Percentiles rank a stretch among this genome's conserved stretches.
Evolutionary conservation across 1,140 invertebrate species (phyloP).

Genomic region (Penaeus japonicus): DNA sequence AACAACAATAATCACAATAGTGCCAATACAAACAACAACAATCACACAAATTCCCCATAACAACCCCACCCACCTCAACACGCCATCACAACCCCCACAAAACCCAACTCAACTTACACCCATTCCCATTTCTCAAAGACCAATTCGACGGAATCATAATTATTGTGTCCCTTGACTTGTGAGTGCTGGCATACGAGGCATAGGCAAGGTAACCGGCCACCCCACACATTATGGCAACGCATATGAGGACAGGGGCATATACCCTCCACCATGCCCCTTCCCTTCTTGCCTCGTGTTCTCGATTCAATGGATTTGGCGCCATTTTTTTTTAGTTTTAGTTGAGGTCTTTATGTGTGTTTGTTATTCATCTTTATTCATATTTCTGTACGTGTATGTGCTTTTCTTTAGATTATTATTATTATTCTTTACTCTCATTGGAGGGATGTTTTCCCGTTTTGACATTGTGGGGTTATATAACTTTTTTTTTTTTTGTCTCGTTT

Average conservation of each 20-base stretch:
- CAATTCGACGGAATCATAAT: conserved; percentile 32
- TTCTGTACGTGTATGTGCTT: too few species aligned
- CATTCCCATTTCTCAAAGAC: neutral
- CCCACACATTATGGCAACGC: conserved; percentile 2
- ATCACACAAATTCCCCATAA: too few species aligned
- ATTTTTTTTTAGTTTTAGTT: neutral
- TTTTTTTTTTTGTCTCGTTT: too few species aligned
- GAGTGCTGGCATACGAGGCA: neutral
- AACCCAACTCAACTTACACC: neutral
- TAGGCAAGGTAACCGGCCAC: conserved; percentile 18
- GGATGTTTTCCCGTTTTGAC: too few species aligned
- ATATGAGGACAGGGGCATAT: neutral
- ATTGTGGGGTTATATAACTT: too few species aligned
- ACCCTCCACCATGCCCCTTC: conserved; percentile 35
- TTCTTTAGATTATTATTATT: too few species aligned
- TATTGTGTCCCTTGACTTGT: neutral
- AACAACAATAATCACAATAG: too few species aligned
- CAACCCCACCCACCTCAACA: too few species aligned
- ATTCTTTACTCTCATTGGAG: too few species aligned
- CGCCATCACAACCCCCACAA: too few species aligned
- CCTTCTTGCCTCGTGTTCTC: conserved; percentile 18
- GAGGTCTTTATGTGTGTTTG: neutral
- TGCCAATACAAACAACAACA: too few species aligned
- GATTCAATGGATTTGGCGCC: conserved; percentile 23
- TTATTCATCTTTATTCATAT: neutral